Evolutionary conservation across 2,113 vertebrate genomes (phyloP), one percentile per base, ranked within the genome.

Genomic region (Pavo muticus): DNA sequence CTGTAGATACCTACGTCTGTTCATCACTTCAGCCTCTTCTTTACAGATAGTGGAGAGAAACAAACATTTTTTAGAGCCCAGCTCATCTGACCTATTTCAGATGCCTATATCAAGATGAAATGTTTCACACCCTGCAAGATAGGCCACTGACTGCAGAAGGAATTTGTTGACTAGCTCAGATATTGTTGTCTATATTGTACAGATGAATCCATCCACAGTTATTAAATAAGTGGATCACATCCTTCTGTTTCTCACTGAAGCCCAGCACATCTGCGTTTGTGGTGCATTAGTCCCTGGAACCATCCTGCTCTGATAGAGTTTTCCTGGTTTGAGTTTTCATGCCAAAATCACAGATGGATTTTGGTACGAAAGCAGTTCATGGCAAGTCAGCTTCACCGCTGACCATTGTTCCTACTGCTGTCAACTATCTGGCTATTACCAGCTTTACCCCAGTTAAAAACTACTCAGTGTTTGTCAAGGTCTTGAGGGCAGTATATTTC

Each of bases 121-220:
- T 11, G n/a, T 95, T 96, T 96, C 92, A 93, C 92, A 93, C 76
- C 27, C 80, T 69, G 24, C 35, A 81, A 86, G 82, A 83, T 6
- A 96, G 86, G 71, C 94, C 86, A 88, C 80, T 84, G 39, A 74
- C 52, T 84, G 35, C 39, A 81, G 76, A 86, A 88, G 40, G 32
- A 93, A 93, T 76, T 90, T 14, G 24, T 77, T 90, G 61, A 83
- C 45, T 88, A 77, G 30, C 83, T 87, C 32, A 92, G 48, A 47
- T 92, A 72, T 84, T 80, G 73, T 39, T 95, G 83, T 78, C 94
- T 64, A 1, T 37, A 42, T 68, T 68, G 39, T 90, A 78, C 80
- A 92, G 91, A 92, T 93, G 25, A 94, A 96, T 74, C 86, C 80
- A 78, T 76, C 76, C 80, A 88, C 91, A 50, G 24, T 79, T 90